These are phyloP conservation scores for Lanistes nyassanus DNA, from an alignment of 1,140 invertebrate genomes.

Conservation along the genomic window DNA sequence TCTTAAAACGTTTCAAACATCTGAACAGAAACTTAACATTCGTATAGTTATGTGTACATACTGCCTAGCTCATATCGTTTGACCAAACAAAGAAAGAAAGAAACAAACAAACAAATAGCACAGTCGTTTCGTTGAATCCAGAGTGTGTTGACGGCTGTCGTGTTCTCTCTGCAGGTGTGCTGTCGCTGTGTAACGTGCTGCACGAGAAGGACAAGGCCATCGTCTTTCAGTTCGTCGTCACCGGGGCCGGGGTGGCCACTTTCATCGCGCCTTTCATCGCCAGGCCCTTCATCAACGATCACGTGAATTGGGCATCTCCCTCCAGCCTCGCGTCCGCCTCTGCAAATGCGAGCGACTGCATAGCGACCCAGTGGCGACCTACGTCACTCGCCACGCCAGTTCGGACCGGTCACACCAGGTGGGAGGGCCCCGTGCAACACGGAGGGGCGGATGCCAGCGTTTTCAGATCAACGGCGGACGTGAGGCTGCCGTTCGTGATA, in stretches of 20 bases:
- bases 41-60: neutral
- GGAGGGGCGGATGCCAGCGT: no score
- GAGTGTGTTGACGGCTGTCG: neutral
- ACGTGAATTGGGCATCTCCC: neutral
- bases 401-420: no score
- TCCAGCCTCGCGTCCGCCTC: neutral
- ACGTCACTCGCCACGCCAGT: no score
- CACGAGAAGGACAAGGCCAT: constrained; percentile 20
- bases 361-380: no score
- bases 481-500: constrained; percentile 26
- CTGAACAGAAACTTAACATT: neutral
- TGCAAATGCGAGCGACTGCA: neutral
- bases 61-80: no score
- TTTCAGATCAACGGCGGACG: neutral
- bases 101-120: neutral
- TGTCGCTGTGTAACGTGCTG: constrained; percentile 23
- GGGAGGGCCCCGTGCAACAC: no score
- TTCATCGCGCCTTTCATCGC: constrained; percentile 33
- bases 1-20: no score
- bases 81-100: neutral
- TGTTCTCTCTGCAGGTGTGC: neutral
- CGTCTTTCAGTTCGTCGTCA: constrained; percentile 28
- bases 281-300: constrained; percentile 25
- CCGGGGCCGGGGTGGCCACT: constrained; percentile 20
- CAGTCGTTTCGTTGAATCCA: no score